phyloP scores from a whole-genome alignment of 2,888 invertebrate genomes.

The Smittia aterrima region DNA sequence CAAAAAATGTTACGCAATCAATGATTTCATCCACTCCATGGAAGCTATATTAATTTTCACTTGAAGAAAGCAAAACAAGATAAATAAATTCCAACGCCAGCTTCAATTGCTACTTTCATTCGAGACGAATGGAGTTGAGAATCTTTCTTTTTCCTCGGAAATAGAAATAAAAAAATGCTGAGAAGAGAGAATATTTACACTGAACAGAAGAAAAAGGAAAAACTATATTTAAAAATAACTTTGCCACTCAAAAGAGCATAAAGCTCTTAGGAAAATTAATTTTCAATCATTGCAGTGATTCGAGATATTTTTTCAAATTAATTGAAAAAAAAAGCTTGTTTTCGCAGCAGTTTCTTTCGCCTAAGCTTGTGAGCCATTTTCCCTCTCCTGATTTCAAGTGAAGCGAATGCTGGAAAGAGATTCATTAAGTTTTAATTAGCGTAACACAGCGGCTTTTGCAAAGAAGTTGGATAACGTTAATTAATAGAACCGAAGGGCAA shows the following conservation, averaged over 20 bases:
- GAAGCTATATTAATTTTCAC: too few species aligned
- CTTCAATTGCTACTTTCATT: too few species aligned
- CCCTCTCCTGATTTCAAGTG: not conserved
- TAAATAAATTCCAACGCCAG: too few species aligned
- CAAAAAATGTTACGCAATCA: too few species aligned
- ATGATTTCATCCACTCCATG: too few species aligned
- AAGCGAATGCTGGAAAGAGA: not conserved
- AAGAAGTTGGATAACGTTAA: not conserved
- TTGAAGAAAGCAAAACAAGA: too few species aligned
- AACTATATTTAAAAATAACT: not conserved
- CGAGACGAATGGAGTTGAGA: too few species aligned
- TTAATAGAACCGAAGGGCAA: not conserved
- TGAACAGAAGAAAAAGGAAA: too few species aligned
- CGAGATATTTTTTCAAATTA: not conserved
- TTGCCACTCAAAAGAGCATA: not conserved
- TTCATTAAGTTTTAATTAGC: constrained; percentile 8
- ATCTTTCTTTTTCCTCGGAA: too few species aligned
- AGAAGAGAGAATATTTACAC: too few species aligned
- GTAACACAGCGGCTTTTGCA: not conserved
- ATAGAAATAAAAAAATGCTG: too few species aligned
- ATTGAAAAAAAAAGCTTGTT: not conserved
- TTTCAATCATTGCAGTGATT: not conserved
- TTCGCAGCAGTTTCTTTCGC: not conserved
- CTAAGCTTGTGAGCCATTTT: not conserved
- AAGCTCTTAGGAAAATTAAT: not conserved